Base-by-base conservation (phyloP, 2,113 vertebrate genomes). In the Ageneiosus marmoratus region DNA sequence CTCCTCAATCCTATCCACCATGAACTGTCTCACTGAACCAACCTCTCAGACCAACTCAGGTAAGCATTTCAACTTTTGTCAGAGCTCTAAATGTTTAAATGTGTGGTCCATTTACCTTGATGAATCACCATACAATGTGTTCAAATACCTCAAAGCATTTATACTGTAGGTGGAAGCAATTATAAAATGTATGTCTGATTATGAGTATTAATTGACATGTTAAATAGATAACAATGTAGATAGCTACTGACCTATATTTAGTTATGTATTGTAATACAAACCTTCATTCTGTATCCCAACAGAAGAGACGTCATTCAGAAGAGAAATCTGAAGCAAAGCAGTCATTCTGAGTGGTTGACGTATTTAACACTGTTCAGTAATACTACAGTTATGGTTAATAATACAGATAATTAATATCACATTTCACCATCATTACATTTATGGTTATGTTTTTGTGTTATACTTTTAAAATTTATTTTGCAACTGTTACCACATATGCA, bases 1-100 rank as follows among this genome's bases (percentile, higher is more conserved):
- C 32, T 86, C 94, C 72, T 95, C 95, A 0, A 91, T 96, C 72
- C 90, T 96, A 0, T 92, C 93, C 1, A 95, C 95, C 5, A 84
- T 95, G 92, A 92, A 94, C 84, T 83, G 90, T 3, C 22, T 86
- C 78, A 89, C 90, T 65, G 90, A 75, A 88, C n/a, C 51, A 88
- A 87, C 34, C 41, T 77, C 65, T 12, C 55, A 67, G 60, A 74
- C 85, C 1, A 22, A 27, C 48, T 69, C 85, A 56, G 85, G 87
- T 88, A 77, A 86, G 77, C 32, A 51, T 9, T 18, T 27, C 50
- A 44, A 18, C 24, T 18, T 44, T 62, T 44, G 0, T 46, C 18
- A 24, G 32, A 67, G 3, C 32, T 67, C 32, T 22, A 62, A 34
- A 18, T 20, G 18, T 41, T 69, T 41, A 12, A 13, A 44, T 48